These are phyloP conservation scores for Hassar affinis DNA, from an alignment of 2,113 vertebrate species.

Conservation along the genomic window DNA sequence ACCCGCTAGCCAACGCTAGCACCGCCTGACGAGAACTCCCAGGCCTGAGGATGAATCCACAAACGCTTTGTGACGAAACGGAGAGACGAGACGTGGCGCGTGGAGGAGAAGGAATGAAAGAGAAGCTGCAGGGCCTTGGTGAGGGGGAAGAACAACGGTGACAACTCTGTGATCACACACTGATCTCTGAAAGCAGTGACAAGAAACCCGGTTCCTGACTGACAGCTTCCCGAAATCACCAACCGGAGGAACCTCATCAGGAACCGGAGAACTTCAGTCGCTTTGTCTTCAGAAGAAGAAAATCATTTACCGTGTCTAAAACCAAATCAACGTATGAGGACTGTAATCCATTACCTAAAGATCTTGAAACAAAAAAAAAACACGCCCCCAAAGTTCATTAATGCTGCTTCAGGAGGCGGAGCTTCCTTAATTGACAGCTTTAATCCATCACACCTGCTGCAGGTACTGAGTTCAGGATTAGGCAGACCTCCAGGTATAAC, in stretches of 20 bases:
- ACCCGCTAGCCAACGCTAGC: background rate
- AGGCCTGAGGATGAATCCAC: background rate
- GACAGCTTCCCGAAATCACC: background rate
- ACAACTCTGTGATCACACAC: background rate
- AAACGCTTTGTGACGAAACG: background rate
- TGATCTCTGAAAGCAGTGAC: background rate
- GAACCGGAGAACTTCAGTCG: background rate
- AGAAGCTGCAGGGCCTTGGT: background rate
- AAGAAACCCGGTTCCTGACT: background rate
- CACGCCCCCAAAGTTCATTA: background rate
- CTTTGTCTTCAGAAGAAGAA: background rate
- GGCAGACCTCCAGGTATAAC: background rate
- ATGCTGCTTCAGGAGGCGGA: background rate
- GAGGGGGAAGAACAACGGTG: background rate
- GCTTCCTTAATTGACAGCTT: background rate
- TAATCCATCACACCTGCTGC: background rate
- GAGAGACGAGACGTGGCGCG: background rate
- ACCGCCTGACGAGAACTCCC: background rate
- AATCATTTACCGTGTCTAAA: background rate
- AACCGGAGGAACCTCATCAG: background rate
- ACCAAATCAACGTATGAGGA: background rate
- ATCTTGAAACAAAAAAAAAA: background rate
- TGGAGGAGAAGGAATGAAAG: constrained; percentile 18
- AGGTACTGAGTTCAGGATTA: background rate
- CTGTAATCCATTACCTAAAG: background rate